Conservation (phyloP, 2,797 vertebrate species). For the Bryconaethiops microstoma region DNA sequence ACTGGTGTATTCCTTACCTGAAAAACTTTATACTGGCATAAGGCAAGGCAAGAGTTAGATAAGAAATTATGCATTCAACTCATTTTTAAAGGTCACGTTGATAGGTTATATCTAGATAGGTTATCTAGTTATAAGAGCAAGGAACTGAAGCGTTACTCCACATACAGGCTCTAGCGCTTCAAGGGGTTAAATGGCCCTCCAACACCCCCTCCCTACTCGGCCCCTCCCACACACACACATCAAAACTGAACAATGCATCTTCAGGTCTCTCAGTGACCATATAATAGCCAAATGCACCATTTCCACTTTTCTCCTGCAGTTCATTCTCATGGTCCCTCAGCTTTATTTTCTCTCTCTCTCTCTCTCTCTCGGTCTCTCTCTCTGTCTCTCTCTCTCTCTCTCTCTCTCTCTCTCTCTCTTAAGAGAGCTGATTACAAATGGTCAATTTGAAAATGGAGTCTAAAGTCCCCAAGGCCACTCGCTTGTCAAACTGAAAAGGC, state of each 20-base stretch:
- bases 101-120: too few species aligned
- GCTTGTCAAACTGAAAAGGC: conserved; percentile 81
- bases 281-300: conserved; percentile 39
- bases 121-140: too few species aligned
- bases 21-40: too few species aligned
- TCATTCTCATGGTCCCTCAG: conserved; percentile 43
- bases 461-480: conserved; percentile 80
- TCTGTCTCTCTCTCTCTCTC: conserved; percentile 61
- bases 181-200: too few species aligned
- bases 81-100: too few species aligned
- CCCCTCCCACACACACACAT: conserved; percentile 5
- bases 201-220: neutral
- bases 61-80: too few species aligned
- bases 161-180: too few species aligned
- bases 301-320: conserved; percentile 57
- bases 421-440: conserved; percentile 83
- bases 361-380: too few species aligned
- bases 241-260: conserved; percentile 11
- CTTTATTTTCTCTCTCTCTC: conserved; percentile 31
- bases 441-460: conserved; percentile 84
- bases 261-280: conserved; percentile 18
- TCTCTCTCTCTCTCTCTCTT: conserved; percentile 66
- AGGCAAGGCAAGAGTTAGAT: too few species aligned
- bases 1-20: too few species aligned
- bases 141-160: too few species aligned